Evolutionary conservation across 2,113 vertebrate species (phyloP), one percentile per base, ranked within the genome.

Genomic region (Cynoglossus semilaevis): DNA sequence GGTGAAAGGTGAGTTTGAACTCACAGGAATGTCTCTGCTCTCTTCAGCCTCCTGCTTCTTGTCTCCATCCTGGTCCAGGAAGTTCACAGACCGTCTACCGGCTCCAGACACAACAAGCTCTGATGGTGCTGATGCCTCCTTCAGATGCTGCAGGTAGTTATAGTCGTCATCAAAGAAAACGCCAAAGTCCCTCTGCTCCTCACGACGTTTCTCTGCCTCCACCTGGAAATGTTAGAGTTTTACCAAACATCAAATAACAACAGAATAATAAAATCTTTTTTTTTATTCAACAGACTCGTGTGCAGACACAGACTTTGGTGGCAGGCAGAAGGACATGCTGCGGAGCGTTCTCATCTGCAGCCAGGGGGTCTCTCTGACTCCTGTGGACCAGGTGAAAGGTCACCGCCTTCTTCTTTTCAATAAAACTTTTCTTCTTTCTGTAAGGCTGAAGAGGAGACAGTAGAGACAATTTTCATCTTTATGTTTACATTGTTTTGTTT

Each of bases 111-210:
- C 90, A 61, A 98, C 84, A 15, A 97, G 92, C 84, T 98, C 95
- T 0, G 85, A 61, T 0, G 86, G 58, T 9, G 78, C 85, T 0
- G 87, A 75, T 0, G 91, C 65, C 72, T 98, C 95, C 82, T 90
- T 96, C 55, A 99, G 92, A 81, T 99, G 97, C 80, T 99, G 97
- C 72, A 99, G 86, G 83, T 99, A 99, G 84, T 99, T 74, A 41
- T 99, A 99, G 67, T 96, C 92, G 12, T 99, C 97, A 22, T 99
- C 97, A 41, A 95, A 99, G 84, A 99, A 99, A 15, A 99, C 92
- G 0, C 97, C 96, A 6, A 92, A 98, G 1, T 94, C 80, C 61
- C 94, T 89, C 84, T 98, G 95, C 51, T 96, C 94, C 40, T 92
- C 92, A 10, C 46, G 91, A 12, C 93, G 88, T 84, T 87, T 88